Conservation (phyloP, 2,113 vertebrate genomes). For the Noturus placidus region DNA sequence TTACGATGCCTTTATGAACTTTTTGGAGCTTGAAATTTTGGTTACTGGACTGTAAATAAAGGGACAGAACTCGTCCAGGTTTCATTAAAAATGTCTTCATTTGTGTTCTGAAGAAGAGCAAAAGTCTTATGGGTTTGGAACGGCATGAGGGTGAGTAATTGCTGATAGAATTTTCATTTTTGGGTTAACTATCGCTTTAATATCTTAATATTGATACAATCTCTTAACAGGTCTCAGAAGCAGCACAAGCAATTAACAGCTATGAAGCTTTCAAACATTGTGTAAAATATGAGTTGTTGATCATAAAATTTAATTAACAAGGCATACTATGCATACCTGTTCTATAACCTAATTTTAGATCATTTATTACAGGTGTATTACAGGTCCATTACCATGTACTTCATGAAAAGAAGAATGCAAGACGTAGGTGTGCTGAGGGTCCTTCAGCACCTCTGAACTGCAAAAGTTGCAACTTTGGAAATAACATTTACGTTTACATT, state of each 20-base stretch:
- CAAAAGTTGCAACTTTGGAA: too few species aligned
- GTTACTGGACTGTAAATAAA: too few species aligned
- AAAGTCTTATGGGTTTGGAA: too few species aligned
- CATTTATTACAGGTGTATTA: slow-evolving; percentile 1
- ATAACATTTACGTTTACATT: too few species aligned
- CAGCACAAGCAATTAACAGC: background rate
- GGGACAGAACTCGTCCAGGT: too few species aligned
- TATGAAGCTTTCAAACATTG: background rate
- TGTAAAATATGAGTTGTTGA: background rate
- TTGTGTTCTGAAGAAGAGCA: too few species aligned
- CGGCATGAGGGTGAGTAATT: too few species aligned
- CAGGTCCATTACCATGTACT: background rate
- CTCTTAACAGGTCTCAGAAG: background rate
- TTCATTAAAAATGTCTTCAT: too few species aligned
- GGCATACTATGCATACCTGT: background rate
- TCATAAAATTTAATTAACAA: background rate
- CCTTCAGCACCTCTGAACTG: background rate
- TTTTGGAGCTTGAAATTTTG: too few species aligned
- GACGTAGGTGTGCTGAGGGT: background rate
- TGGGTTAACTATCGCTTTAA: background rate
- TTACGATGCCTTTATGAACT: too few species aligned
- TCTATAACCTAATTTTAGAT: background rate
- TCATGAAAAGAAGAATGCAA: background rate
- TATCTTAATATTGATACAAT: background rate
- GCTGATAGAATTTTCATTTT: too few species aligned